phyloP scores from a whole-genome alignment of 1,140 invertebrate species.

The Drosophila sp. region DNA sequence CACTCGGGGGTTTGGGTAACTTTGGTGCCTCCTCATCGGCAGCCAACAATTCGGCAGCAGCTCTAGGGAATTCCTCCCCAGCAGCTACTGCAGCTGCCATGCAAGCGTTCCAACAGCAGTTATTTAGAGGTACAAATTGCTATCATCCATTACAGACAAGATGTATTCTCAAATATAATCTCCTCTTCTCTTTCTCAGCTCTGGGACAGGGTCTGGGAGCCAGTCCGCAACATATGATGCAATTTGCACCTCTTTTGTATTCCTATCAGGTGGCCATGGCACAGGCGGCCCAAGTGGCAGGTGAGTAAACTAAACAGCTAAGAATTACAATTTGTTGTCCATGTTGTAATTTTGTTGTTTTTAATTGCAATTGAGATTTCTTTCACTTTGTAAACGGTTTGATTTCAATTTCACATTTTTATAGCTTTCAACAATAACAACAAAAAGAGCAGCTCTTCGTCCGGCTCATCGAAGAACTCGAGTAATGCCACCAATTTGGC shows the following conservation, averaged over 20 bases:
- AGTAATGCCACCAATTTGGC: slow-evolving; percentile 86
- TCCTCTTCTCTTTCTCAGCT: slow-evolving; percentile 39
- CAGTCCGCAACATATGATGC: slow-evolving; percentile 91
- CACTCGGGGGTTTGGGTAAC: slow-evolving; percentile 73
- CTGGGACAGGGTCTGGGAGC: slow-evolving; percentile 78
- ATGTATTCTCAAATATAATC: not conserved
- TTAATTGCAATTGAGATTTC: not conserved
- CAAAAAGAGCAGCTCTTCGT: slow-evolving; percentile 75
- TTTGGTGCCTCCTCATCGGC: slow-evolving; percentile 83
- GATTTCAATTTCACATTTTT: not conserved
- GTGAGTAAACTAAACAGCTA: slow-evolving; percentile 44
- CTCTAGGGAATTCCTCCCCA: slow-evolving; percentile 83
- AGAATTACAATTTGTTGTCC: too few relatives aligned
- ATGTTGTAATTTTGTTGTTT: too few relatives aligned
- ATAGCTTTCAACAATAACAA: slow-evolving; percentile 76
- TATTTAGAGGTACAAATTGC: slow-evolving; percentile 86
- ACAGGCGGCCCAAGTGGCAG: slow-evolving; percentile 87
- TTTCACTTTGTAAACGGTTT: not conserved
- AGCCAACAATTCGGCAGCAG: slow-evolving; percentile 84
- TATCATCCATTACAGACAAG: not conserved
- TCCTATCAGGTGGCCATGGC: slow-evolving; percentile 94
- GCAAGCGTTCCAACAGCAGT: slow-evolving; percentile 91
- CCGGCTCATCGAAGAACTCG: slow-evolving; percentile 78
- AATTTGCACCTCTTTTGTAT: slow-evolving; percentile 92
- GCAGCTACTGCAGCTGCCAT: slow-evolving; percentile 89